These are phyloP conservation scores for Tromatobia lineatoria DNA, from an alignment of 2,888 invertebrate genomes.

Conservation along the genomic window DNA sequence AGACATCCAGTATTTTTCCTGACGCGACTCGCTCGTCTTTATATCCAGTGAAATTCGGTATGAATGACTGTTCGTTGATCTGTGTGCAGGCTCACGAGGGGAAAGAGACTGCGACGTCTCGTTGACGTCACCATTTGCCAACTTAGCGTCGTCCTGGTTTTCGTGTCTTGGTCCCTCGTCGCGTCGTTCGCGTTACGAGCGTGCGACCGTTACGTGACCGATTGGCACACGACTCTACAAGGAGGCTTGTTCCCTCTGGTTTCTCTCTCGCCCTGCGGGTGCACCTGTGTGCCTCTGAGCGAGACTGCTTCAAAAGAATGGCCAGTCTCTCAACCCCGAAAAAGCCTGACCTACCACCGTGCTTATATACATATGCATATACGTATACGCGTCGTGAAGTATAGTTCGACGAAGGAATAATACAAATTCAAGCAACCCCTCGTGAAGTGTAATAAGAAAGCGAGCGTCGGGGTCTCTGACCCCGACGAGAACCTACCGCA, in stretches of 20 bases:
- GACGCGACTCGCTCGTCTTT: not conserved
- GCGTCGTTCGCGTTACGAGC: conserved; percentile 79
- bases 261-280: conserved; percentile 54
- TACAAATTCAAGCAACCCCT: conserved; percentile 59
- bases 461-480: conserved; percentile 65
- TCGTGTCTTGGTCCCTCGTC: conserved; percentile 48
- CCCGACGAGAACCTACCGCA: conserved; percentile 65
- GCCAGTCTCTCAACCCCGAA: conserved; percentile 59
- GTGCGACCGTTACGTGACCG: conserved; percentile 84
- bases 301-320: conserved; percentile 65
- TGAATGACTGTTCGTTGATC: conserved; percentile 43
- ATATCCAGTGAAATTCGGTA: conserved; percentile 51
- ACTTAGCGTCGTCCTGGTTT: conserved; percentile 62
- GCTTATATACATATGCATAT: conserved; percentile 14
- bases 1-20: conserved; percentile 32
- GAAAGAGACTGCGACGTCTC: conserved; percentile 36
- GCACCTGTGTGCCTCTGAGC: conserved; percentile 74
- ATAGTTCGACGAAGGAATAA: conserved; percentile 63
- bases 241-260: conserved; percentile 59
- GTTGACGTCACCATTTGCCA: conserved; percentile 58
- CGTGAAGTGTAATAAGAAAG: conserved; percentile 65
- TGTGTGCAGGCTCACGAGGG: conserved; percentile 3
- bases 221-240: conserved; percentile 79
- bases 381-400: conserved; percentile 16
- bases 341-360: conserved; percentile 69